Base-by-base conservation (phyloP, 2,797 vertebrate genomes). In the Protosalanx chinensis region DNA sequence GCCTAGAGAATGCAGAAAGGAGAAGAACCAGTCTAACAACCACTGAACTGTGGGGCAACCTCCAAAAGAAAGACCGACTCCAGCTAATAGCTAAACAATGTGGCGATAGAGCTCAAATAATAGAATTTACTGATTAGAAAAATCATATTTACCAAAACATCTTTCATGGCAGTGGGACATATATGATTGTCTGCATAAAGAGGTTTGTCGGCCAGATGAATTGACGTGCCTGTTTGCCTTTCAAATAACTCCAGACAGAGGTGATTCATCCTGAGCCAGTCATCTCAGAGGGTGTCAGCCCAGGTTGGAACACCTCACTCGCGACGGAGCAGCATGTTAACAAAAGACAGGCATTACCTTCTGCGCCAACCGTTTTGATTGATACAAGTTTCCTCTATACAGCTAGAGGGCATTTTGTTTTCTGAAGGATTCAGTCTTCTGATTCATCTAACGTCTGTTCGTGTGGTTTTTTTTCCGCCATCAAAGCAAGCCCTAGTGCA, bases 1-100 rank as follows among this genome's bases (percentile, higher is more conserved):
- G 18, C 35, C 4, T 51, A 6, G 62, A 62, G 64, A 81, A 73
- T 79, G 76, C 64, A 80, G 77, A 72, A 67, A 68, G 3, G 35
- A 32, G 2, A 16, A 64, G 35, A 49, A 46, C 12, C 37, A 35
- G 6, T 1, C 29, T 53, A 33, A 67, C 53, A 53, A 23, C 33
- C 15, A 32, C 41, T 67, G 56, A 46, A 32, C 41, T 67, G 56
- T 59, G 49, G 32, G 29, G 29, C 5, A 2, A 15, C 67, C 27
- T 15, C n/a, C 35, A 69, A 32, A 64, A 41, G 15, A 33, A 57
- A 10, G 18, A 37, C 23, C 33, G 10, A 27, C 64, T 29, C 64
- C 13, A 41, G 20, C 18, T 12, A 20, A 29, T 16, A 29, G 33
- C 3, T 20, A 10, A 67, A 30, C 29, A 35, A 35, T 33, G 68